A percentile compares a stretch with the other conserved stretches of the same genome.
Conservation (phyloP, 2,113 vertebrate genomes). For the Pygoscelis antarcticus region DNA sequence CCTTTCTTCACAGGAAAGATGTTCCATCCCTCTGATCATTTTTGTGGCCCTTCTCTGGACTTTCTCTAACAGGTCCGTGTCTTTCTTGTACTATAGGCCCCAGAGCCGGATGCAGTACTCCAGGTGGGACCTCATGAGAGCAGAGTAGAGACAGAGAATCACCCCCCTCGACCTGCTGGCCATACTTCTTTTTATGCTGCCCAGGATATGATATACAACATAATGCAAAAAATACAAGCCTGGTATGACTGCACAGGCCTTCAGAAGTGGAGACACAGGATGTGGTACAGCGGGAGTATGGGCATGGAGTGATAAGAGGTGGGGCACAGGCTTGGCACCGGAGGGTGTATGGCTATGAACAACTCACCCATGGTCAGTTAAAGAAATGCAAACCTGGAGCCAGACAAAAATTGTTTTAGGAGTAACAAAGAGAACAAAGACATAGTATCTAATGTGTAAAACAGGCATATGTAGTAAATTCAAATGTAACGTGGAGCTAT, state of each 20-base stretch:
- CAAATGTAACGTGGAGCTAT: neutral
- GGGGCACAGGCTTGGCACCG: neutral
- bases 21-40: neutral
- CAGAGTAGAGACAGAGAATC: neutral
- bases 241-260: neutral
- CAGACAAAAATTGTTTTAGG: neutral
- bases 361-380: neutral
- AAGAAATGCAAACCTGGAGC: neutral
- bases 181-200: neutral
- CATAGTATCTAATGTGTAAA: neutral
- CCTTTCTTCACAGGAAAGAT: neutral
- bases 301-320: neutral
- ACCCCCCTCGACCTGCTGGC: neutral
- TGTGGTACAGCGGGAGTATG: neutral
- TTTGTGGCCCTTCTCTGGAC: neutral
- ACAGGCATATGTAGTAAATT: neutral
- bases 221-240: neutral
- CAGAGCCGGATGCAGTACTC: neutral
- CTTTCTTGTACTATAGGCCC: neutral
- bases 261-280: neutral
- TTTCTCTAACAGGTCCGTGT: neutral
- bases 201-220: too few species aligned
- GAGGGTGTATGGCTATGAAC: neutral
- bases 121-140: neutral
- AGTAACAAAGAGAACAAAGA: neutral